Base-by-base conservation (phyloP, 2,888 invertebrate genomes). In the Autographa gamma region DNA sequence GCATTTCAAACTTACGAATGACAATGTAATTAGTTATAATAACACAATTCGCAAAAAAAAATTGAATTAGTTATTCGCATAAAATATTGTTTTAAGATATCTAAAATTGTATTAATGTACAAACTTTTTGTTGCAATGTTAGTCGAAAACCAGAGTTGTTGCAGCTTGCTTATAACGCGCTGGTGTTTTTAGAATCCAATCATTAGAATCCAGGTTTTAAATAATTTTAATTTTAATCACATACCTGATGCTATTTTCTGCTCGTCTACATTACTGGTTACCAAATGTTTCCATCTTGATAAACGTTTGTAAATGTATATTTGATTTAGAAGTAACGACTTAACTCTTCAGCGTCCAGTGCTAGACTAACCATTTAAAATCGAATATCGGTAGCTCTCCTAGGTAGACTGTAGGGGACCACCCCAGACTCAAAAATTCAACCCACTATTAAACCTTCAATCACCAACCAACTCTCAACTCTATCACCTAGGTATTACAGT, bases 361-460 rank as follows among this genome's bases (percentile, higher is more conserved):
- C 19, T 11, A 54, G 54, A 54, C 54, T 54, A 19, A 18, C 19
- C 54, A 18, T 54, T 9, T 1, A 54, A 18, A 19, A 54, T 54
- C 54, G 54, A 54, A 54, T 19, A 54, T 54, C 18, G 8, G 18
- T 11, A 19, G 43, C 43, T 43, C 18, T 54, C 25, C n/a, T n/a
- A 70, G 67, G 67, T 79, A 78, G 81, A 79, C 73, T 82, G 66
- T 73, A 85, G 81, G 87, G 83, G 86, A 85, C 86, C 77, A 79
- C 79, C 54, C 18, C 54, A 52, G 52, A 8, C 76, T 79, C 80
- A 77, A 74, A 79, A 80, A 54, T 18, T 38, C 14, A 18, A 77
- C 66, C 70, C 68, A 61, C 71, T 66, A 66, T 61, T 60, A 63
- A 58, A 56, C 60, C 41, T n/a, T 18, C 2, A 58, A 13, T 13